Evolutionary conservation across 2,113 vertebrate species (phyloP).

Genomic region (Anoura caudifer): DNA sequence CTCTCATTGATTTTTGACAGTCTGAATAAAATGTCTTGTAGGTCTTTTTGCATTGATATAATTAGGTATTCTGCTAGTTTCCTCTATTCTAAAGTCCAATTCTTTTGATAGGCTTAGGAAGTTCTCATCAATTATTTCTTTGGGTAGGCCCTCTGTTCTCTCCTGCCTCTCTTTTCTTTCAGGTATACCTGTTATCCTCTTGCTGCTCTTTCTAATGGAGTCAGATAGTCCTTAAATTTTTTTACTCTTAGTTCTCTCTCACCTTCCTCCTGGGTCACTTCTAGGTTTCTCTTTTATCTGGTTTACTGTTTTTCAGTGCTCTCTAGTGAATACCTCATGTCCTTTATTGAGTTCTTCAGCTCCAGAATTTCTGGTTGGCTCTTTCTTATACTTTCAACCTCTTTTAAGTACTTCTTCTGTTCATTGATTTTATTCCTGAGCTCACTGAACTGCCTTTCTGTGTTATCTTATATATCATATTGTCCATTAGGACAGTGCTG

Average conservation of each 20-base stretch:
- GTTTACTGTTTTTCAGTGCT: background rate
- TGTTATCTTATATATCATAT: background rate
- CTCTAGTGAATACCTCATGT: background rate
- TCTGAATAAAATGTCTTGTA: background rate
- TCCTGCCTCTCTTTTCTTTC: background rate
- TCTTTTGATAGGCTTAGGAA: background rate
- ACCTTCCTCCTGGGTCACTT: background rate
- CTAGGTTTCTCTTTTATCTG: background rate
- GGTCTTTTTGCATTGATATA: background rate
- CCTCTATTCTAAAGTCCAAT: background rate
- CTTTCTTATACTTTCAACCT: background rate
- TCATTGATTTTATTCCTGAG: background rate
- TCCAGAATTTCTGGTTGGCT: background rate
- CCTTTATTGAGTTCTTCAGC: background rate
- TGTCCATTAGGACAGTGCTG: slow-evolving; percentile 90
- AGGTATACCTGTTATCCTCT: background rate
- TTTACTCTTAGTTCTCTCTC: background rate
- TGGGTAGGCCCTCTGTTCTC: background rate
- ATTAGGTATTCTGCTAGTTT: background rate
- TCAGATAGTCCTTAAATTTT: background rate
- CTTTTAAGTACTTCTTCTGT: background rate
- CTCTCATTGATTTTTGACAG: background rate
- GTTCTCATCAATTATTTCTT: background rate
- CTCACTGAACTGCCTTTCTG: background rate
- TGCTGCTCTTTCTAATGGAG: background rate